These are phyloP conservation scores for Caenorhabditis doughertyi DNA, from an alignment of 2,888 invertebrate genomes.

Conservation along the genomic window DNA sequence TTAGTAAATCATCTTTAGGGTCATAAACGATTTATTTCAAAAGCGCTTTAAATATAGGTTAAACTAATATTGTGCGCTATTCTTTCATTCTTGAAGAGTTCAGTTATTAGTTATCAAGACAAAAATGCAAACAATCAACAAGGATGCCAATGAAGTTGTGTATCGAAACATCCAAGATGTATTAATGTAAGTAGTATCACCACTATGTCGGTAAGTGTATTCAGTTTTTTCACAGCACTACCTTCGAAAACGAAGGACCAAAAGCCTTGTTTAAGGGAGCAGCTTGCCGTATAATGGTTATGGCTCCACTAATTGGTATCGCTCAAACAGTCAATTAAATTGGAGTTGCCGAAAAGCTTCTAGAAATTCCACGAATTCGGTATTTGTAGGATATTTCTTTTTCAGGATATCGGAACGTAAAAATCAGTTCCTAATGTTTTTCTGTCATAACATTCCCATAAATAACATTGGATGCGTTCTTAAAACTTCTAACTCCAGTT, in stretches of 20 bases:
- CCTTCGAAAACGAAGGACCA: too few species aligned
- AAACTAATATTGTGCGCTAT: constrained; percentile 47
- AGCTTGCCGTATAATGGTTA: constrained; percentile 96
- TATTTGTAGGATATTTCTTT: constrained; percentile 23
- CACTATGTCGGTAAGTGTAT: too few species aligned
- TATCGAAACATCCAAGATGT: too few species aligned
- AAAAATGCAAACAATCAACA: too few species aligned
- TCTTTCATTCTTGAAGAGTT: constrained; percentile 38
- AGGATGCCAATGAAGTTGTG: too few species aligned
- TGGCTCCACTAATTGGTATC: constrained; percentile 98
- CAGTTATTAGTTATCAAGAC: too few species aligned
- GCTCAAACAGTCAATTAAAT: constrained; percentile 98
- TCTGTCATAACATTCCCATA: too few species aligned
- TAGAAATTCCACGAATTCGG: constrained; percentile 6
- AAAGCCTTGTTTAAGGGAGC: constrained; percentile 99
- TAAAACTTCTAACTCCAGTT: too few species aligned
- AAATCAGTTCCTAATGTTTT: background rate
- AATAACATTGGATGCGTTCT: background rate
- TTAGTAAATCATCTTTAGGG: background rate
- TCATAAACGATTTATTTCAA: constrained; percentile 6
- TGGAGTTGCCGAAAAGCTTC: constrained; percentile 88
- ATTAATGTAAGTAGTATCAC: too few species aligned
- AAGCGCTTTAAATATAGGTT: constrained; percentile 33
- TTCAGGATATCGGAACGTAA: background rate
- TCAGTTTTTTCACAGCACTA: too few species aligned